A percentile compares a stretch with the other conserved stretches of the same genome.
Conservation (phyloP, 2,113 vertebrate genomes). For the Protobothrops mucrosquamatus region DNA sequence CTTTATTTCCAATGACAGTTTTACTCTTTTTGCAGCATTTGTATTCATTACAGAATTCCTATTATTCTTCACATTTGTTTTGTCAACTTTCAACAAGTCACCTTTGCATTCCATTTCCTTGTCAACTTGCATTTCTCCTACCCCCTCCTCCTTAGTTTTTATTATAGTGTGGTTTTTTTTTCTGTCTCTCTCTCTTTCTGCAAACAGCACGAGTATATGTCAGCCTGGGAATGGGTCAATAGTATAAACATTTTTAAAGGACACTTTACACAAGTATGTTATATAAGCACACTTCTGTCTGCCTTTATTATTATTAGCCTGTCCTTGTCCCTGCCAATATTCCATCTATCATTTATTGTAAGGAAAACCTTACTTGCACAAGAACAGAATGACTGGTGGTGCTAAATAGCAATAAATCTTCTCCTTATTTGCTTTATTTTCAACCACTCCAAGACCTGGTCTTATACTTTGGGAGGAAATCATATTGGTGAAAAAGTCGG, state of each 20-base stretch:
- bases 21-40: slow-evolving; percentile 8
- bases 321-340: slow-evolving; percentile 39
- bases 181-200: neutral
- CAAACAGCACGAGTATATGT: slow-evolving; percentile 17
- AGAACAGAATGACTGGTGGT: slow-evolving; percentile 40
- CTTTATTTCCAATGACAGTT: neutral
- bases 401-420: slow-evolving; percentile 39
- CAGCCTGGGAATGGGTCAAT: slow-evolving; percentile 27
- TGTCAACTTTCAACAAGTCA: slow-evolving; percentile 12
- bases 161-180: neutral
- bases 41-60: neutral
- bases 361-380: slow-evolving; percentile 40
- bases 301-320: neutral
- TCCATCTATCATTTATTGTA: slow-evolving; percentile 37
- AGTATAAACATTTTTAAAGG: slow-evolving; percentile 32
- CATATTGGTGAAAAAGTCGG: slow-evolving; percentile 33
- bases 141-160: neutral
- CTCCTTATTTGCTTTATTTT: slow-evolving; percentile 35
- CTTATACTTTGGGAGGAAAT: slow-evolving; percentile 45
- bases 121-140: slow-evolving; percentile 1
- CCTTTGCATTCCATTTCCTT: slow-evolving; percentile 13
- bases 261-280: slow-evolving; percentile 33
- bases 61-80: slow-evolving; percentile 34
- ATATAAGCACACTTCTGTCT: neutral
- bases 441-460: neutral